These are phyloP conservation scores for Cyclura pinguis DNA, from an alignment of 2,797 vertebrate species.

Conservation along the genomic window DNA sequence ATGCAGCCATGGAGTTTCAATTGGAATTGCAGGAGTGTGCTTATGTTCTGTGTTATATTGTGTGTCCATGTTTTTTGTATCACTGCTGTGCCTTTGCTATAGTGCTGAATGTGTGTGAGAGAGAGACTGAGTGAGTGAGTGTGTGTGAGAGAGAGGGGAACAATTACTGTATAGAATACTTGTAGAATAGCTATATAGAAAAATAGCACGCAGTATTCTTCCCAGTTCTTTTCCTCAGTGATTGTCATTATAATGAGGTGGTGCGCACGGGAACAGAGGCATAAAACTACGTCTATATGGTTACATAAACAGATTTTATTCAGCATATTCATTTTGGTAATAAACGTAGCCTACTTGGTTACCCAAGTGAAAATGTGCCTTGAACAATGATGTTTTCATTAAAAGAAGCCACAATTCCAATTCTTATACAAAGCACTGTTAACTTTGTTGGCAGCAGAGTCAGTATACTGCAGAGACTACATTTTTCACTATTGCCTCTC, in stretches of 20 bases:
- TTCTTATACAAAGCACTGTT: constrained; percentile 65
- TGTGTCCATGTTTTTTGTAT: too few relatives aligned
- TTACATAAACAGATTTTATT: constrained; percentile 57
- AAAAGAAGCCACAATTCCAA: constrained; percentile 52
- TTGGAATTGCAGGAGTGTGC: too few relatives aligned
- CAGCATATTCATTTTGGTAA: constrained; percentile 60
- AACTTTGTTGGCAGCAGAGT: constrained; percentile 59
- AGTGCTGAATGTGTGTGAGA: too few relatives aligned
- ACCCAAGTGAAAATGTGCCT: constrained; percentile 59
- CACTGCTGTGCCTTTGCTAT: too few relatives aligned
- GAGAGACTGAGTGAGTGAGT: background rate
- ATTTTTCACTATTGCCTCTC: constrained; percentile 56
- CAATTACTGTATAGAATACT: background rate
- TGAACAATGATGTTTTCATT: constrained; percentile 69
- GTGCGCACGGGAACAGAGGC: constrained; percentile 32
- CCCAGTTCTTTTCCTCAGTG: constrained; percentile 32
- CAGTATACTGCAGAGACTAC: constrained; percentile 41
- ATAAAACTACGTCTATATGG: constrained; percentile 50
- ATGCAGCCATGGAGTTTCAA: too few relatives aligned
- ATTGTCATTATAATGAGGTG: constrained; percentile 52
- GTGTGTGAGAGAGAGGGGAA: background rate
- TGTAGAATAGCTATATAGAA: background rate
- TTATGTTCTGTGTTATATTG: too few relatives aligned
- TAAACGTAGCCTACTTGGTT: constrained; percentile 64
- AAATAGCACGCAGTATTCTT: constrained; percentile 1